A percentile compares a stretch with the other conserved stretches of the same genome.
Evolutionary conservation across 2,888 invertebrate genomes (phyloP).

Genomic region (Dexiosoma caninum): DNA sequence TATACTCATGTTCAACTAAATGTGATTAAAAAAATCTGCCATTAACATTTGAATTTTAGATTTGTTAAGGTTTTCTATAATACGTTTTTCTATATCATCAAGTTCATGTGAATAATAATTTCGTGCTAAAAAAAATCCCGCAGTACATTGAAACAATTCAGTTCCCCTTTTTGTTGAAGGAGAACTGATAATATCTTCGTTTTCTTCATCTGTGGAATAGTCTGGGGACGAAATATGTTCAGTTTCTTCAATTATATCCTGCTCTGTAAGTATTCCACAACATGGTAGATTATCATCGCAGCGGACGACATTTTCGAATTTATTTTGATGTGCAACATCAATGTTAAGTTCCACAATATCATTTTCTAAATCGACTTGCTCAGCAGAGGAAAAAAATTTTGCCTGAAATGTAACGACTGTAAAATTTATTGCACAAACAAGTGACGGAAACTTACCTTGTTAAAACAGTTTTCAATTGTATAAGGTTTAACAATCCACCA

Average conservation of each 20-base stretch:
- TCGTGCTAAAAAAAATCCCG: neutral
- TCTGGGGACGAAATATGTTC: neutral
- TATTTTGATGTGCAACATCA: slow-evolving; percentile 33
- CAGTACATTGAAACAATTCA: neutral
- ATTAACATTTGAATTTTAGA: too few relatives aligned
- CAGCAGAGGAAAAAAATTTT: slow-evolving; percentile 4
- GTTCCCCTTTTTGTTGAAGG: slow-evolving; percentile 18
- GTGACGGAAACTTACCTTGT: slow-evolving; percentile 31
- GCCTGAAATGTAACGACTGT: neutral
- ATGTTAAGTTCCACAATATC: neutral
- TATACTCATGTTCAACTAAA: too few relatives aligned
- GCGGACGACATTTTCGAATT: slow-evolving; percentile 26
- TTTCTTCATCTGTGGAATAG: slow-evolving; percentile 16
- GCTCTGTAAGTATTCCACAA: slow-evolving; percentile 45
- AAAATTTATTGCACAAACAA: neutral
- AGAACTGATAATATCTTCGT: slow-evolving; percentile 11
- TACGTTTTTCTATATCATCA: too few relatives aligned
- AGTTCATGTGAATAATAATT: slow-evolving; percentile 8
- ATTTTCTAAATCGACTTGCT: neutral
- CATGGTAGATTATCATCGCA: slow-evolving; percentile 41
- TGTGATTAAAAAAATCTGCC: too few relatives aligned
- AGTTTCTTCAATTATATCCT: slow-evolving; percentile 39
- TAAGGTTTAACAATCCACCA: slow-evolving; percentile 54
- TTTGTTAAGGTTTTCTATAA: too few relatives aligned
- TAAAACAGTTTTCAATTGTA: slow-evolving; percentile 53